These are phyloP conservation scores for Pachyseris speciosa DNA, from an alignment of 64 coral and sea anemone species.

Conservation along the genomic window DNA sequence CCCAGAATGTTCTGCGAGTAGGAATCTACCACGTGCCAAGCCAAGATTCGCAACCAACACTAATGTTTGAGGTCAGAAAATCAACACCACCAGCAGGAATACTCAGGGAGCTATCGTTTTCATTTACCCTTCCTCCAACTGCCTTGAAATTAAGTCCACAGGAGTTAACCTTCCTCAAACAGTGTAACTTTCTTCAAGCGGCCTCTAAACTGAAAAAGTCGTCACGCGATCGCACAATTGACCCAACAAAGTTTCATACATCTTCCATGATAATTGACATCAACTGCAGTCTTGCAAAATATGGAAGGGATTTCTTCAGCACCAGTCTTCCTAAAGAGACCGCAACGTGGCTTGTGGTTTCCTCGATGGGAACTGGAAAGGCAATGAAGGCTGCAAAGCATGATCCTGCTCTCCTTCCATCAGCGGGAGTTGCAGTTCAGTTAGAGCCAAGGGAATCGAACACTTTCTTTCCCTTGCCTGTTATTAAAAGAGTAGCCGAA, in stretches of 20 bases:
- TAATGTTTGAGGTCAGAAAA: conserved; percentile 66
- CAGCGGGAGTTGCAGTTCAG: conserved; percentile 56
- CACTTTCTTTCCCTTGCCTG: background rate
- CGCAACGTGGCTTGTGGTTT: conserved; percentile 41
- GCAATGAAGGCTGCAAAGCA: conserved; percentile 37
- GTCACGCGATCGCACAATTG: background rate
- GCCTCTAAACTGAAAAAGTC: conserved; percentile 31
- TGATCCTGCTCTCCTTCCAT: conserved; percentile 50
- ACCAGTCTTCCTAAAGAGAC: background rate
- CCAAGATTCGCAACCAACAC: conserved; percentile 25
- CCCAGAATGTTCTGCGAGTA: conserved; percentile 78
- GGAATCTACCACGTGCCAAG: conserved; percentile 52
- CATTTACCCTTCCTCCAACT: background rate
- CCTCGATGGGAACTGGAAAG: conserved; percentile 46
- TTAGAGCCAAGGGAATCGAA: background rate
- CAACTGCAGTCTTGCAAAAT: conserved; percentile 23
- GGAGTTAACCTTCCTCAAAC: conserved; percentile 55
- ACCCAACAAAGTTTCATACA: background rate
- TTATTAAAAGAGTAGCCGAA: background rate
- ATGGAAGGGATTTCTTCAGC: conserved; percentile 39
- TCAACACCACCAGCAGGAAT: conserved; percentile 4
- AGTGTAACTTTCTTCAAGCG: conserved; percentile 83
- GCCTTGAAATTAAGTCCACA: background rate
- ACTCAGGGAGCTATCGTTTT: conserved; percentile 47
- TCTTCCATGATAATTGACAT: conserved; percentile 59